phyloP scores from a whole-genome alignment of 2,797 vertebrate genomes.

The Semaprochilodus insignis region DNA sequence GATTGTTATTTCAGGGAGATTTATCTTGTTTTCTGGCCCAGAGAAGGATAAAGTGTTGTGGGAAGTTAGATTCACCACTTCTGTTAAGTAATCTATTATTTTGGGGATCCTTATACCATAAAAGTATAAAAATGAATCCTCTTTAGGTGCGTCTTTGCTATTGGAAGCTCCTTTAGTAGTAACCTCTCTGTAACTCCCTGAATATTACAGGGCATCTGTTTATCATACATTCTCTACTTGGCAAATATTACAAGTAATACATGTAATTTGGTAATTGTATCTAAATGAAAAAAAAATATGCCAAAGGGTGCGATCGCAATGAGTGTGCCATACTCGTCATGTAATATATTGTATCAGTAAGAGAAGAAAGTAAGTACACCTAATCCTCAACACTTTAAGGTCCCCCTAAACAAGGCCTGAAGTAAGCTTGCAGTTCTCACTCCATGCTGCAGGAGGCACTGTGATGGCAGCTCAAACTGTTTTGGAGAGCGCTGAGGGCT shows the following conservation, averaged over 20 bases:
- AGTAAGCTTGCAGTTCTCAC: slow-evolving; percentile 17
- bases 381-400: background rate
- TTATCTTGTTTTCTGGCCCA: background rate
- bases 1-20: slow-evolving; percentile 26
- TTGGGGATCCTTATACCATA: background rate
- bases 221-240: background rate
- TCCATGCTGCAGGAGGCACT: slow-evolving; percentile 42
- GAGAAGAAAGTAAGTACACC: background rate
- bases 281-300: background rate
- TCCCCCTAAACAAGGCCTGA: background rate
- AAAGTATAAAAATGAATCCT: background rate
- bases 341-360: background rate
- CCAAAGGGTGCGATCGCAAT: background rate
- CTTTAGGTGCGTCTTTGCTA: slow-evolving; percentile 8
- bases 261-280: background rate
- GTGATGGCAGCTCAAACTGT: slow-evolving; percentile 3
- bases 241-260: too few species aligned
- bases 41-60: slow-evolving; percentile 18
- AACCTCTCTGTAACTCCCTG: background rate
- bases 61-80: slow-evolving; percentile 30
- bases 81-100: slow-evolving; percentile 22
- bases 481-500: background rate
- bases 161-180: background rate
- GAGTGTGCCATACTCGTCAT: background rate
- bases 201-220: background rate